These are phyloP conservation scores for Aphelenchoides besseyi DNA, from an alignment of 1,140 invertebrate genomes.

Conservation along the genomic window DNA sequence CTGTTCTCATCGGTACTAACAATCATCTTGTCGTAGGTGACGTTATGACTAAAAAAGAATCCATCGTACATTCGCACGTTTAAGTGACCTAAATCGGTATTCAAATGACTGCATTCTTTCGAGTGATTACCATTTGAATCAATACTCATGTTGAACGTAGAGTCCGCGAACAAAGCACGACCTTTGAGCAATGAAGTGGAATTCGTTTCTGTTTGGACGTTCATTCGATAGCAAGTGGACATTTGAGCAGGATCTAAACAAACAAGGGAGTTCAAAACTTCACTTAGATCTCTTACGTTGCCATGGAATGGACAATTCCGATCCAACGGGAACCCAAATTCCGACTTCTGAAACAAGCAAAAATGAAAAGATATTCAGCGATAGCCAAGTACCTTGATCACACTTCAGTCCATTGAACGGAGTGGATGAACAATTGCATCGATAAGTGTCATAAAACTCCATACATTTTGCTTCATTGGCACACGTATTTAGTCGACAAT, in stretches of 20 bases:
- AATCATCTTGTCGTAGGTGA: conserved; percentile 35
- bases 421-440: conserved; percentile 58
- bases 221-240: conserved; percentile 58
- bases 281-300: conserved; percentile 31
- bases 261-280: neutral
- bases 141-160: conserved; percentile 55
- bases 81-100: conserved; percentile 39
- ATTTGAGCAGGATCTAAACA: conserved; percentile 49
- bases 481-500: conserved; percentile 46
- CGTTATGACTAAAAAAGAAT: conserved; percentile 55
- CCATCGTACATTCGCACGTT: conserved; percentile 58
- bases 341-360: conserved; percentile 54
- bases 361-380: conserved; percentile 1
- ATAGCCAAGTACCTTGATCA: conserved; percentile 48
- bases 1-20: conserved; percentile 52
- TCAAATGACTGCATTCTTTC: conserved; percentile 7
- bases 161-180: conserved; percentile 57
- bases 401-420: conserved; percentile 57
- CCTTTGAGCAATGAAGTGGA: conserved; percentile 47
- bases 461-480: conserved; percentile 51
- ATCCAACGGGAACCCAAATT: conserved; percentile 58
- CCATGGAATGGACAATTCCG: conserved; percentile 56
- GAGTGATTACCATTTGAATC: conserved; percentile 32
- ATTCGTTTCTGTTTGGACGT: conserved; percentile 45
- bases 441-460: conserved; percentile 57